Base-by-base conservation (phyloP, 2,888 invertebrate genomes). In the Anticlea derivata region DNA sequence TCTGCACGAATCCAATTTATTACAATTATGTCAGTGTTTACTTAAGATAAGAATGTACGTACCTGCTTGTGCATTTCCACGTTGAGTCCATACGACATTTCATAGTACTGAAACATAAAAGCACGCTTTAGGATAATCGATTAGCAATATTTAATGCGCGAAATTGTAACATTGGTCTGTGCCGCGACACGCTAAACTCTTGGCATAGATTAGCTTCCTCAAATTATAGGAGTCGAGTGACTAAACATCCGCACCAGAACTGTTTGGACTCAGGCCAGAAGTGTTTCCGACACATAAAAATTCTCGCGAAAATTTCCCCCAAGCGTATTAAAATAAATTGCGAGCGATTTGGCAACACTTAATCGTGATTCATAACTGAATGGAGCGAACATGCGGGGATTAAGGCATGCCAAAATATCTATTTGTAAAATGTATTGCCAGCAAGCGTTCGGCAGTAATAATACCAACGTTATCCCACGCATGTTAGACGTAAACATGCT, bases 51-150 rank as follows among this genome's bases (percentile, higher is more conserved):
- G 8, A 37, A 29, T 33, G 13, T 64, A 83, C 94, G 92, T 92
- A 96, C 96, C 95, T 98, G 98, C 93, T 98, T 98, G 91, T 97
- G 97, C 97, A 98, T 97, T 92, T 98, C 98, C 83, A 97, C 97
- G 92, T 98, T 98, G 90, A 98, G 95, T 74, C 97, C 97, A 92
- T 98, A 98, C 50, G 97, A 97, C 97, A 98, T 98, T 93, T 98
- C 98, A 93, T 98, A 98, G 92, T 98, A 98, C 97, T 97, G 95
- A 76, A 96, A 96, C 88, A 91, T 79, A 92, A 90, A 90, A 66
- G 70, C 61, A 76, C 63, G 66, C 66, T 76, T 85, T 80, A 83
- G 77, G 67, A 38, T 66, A 76, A 73, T 75, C 76, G 73, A 74
- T 80, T 74, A 80, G 45, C 50, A 40, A 41, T 37, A 64, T 66